Evolutionary conservation across 2,888 invertebrate species (phyloP), one percentile per base, ranked within the genome.

Genomic region (Gasteruption jaculator): DNA sequence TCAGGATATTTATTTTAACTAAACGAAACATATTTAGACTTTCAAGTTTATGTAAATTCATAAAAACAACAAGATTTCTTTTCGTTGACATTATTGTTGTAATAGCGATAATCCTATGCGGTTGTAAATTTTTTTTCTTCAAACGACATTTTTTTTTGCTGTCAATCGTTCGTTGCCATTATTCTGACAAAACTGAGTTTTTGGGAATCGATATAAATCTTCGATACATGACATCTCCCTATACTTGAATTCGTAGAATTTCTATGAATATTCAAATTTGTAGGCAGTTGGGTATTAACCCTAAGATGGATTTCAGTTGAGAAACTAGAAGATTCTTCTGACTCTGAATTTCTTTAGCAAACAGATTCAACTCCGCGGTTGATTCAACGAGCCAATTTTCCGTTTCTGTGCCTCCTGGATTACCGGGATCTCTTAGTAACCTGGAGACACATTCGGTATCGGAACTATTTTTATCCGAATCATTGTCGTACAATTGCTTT

Each of bases 241-340:
- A 19, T 15, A 30, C 30, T 18, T 7, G 27, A 36, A 4, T 35
- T 12, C 10, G 20, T 7, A 20, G 15, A n/a, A 12, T 34, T 34
- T 3, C 4, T 4, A 25, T 43, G 3, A 30, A 20, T 6, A 25
- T 46, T 52, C 38, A 52, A 37, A 54, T 41, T 32, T 53, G 47
- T 25, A 58, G 45, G 37, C 57, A 60, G 45, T 60, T 53, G 4
- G 54, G 49, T 39, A 61, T 57, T 3, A 37, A 45, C 40, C 44
- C 49, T 3, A 59, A 37, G 32, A 61, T 36, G 20, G 40, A 32
- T 39, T 49, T 49, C 3, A 61, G 41, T 46, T 60, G 52, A 16
- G n/a, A 30, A 16, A 52, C 43, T 10, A 61, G 43, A 29, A 40
- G 34, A 1, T 31, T 25, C 45, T 49, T 49, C 27, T 49, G 53